These are phyloP conservation scores for Synchiropus splendidus DNA, from an alignment of 2,113 vertebrate species.

Conservation along the genomic window DNA sequence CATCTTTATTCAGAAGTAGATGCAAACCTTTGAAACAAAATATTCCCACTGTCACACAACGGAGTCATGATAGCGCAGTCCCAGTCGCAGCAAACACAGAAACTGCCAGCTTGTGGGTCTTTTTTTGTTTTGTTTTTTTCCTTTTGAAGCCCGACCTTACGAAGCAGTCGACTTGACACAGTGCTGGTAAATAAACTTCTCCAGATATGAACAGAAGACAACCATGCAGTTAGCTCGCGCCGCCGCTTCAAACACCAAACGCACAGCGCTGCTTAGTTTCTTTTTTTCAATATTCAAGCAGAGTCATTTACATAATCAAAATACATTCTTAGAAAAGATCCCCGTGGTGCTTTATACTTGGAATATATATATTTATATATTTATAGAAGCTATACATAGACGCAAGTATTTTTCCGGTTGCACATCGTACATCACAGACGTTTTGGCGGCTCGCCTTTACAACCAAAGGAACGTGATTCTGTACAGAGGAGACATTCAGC, in stretches of 20 bases:
- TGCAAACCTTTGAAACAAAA: too few species aligned
- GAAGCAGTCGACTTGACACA: slow-evolving; percentile 51
- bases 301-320: slow-evolving; percentile 61
- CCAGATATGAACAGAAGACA: slow-evolving; percentile 46
- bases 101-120: neutral
- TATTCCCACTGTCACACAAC: too few species aligned
- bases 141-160: slow-evolving; percentile 21
- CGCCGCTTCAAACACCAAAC: slow-evolving; percentile 38
- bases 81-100: neutral
- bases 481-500: slow-evolving; percentile 45
- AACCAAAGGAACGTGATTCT: neutral
- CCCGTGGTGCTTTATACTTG: slow-evolving; percentile 36
- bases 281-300: slow-evolving; percentile 45
- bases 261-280: slow-evolving; percentile 27
- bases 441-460: slow-evolving; percentile 41
- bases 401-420: slow-evolving; percentile 33
- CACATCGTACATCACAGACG: slow-evolving; percentile 59
- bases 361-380: slow-evolving; percentile 41
- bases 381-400: slow-evolving; percentile 34
- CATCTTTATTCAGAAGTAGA: too few species aligned
- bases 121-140: neutral
- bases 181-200: slow-evolving; percentile 58
- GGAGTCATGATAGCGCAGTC: neutral
- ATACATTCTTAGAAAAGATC: slow-evolving; percentile 74
- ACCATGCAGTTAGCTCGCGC: slow-evolving; percentile 61